Evolutionary conservation across 2,888 invertebrate genomes (phyloP), one percentile per base, ranked within the genome.

Genomic region (Seira ritae): DNA sequence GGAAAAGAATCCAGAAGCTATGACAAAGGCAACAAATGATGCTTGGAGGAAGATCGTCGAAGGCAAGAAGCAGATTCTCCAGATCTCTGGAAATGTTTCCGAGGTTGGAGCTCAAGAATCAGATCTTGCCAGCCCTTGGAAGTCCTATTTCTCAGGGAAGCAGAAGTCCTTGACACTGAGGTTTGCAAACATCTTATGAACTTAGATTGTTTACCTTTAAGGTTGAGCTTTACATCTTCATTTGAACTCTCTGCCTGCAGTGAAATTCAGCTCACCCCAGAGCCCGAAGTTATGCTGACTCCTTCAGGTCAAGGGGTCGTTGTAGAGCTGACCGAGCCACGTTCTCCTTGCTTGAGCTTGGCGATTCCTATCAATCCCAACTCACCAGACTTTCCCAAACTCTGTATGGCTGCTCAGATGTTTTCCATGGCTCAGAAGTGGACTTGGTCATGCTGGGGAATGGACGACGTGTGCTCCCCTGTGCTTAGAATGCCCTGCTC

Each of bases 351-450:
- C 60, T 70, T 89, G 15, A 87, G 86, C 46, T 76, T 86, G 31
- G 89, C 89, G 1, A 87, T 88, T 50, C 86, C 87, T 2, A 88
- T 89, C 17, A 86, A 87, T 71, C 87, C 88, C 24, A 84, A 84
- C 65, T 84, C 78, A 24, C 72, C 67, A 1, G 87, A 89, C 42
- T 89, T 89, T 69, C 87, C 88, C 10, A 88, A 87, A 68, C 66
- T 89, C 3, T 89, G 89, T 78, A 82, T 89, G 67, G 80, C 87
- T 42, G 83, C 88, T 46, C 89, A 89, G 77, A 73, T 89, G 24
- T 85, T 87, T 55, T 89, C 89, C 8, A 87, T 87, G 87, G 89
- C 89, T 75, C 89, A 89, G 65, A 89, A 89, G 62, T 89, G 89
- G 89, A 86, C 85, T 68, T 89, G 89, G 89, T 80, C 82, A 50